Base-by-base conservation (phyloP, 2,888 invertebrate species). In the Venusia cambrica region DNA sequence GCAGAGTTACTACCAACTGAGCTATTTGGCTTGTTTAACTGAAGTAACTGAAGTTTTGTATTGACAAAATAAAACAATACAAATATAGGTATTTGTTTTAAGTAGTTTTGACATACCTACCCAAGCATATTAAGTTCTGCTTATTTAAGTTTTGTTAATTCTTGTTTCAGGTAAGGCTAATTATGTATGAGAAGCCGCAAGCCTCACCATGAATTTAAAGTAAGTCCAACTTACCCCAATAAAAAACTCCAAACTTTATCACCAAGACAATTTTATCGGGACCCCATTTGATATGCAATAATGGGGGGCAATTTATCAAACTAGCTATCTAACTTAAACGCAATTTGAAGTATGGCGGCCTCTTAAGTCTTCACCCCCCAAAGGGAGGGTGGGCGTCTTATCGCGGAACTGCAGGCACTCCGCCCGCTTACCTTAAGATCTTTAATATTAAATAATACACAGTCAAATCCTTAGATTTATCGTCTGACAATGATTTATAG, bases 381-480 rank as follows among this genome's bases (percentile, higher is more conserved):
- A 79, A 81, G 51, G 61, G 60, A 60, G 63, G 58, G 56, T 54
- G 70, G 71, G 48, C 55, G 72, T 62, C 83, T 87, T 88, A 88
- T 88, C 87, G 80, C 84, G 67, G 69, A 77, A 81, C 71, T 85
- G 87, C 87, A 88, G 87, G 78, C 87, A 68, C 77, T 73, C 66
- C 73, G 54, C 77, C 70, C 81, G 77, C 71, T 81, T 80, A 87
- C 85, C 87, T 87, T 84, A 80, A 83, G 81, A 85, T 84, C 80
- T 84, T 83, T 85, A 85, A 85, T 87, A 87, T 84, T 84, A 81
- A 85, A 84, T 80, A 84, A 83, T 77, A 81, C 77, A 83, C 75
- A 78, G 72, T 80, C 79, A 75, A 73, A 79, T 66, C 75, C 63
- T 77, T 71, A 69, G 75, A 74, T 65, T 54, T 66, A 72, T 52